Evolutionary conservation across 1,140 invertebrate species (phyloP), one percentile per base, ranked within the genome.

Genomic region (Drosophila kanapiae): DNA sequence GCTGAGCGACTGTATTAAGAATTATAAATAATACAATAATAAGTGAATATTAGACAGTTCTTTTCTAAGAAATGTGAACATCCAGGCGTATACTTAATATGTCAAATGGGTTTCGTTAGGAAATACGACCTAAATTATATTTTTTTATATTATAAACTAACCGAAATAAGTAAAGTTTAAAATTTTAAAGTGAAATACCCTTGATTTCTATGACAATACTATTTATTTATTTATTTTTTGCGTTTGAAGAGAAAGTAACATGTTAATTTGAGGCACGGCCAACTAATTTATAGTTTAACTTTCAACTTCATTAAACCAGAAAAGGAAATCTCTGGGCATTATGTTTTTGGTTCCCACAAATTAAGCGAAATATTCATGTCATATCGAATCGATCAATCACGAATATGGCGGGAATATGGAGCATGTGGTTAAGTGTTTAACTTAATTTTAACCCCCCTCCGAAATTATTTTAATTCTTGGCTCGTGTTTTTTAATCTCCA

Each of bases 401-500:
- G 69, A 60, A 23, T 60, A 37, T 61, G 29, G 18, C n/a, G 40
- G 56, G 11, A 64, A 64, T 42, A 64, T 72, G 69, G 69, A 72
- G 67, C 67, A 72, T 72, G 67, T 72, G 69, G 43, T 59, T 38
- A 51, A 37, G 35, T 42, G 33, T 71, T 71, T 71, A 72, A 60
- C 67, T 60, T 60, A 72, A 51, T 60, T 59, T 51, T 42, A 42
- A 8, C 18, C 18, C 37, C 16, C 29, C 31, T n/a, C 67, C n/a
- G 4, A 49, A 72, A 60, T 27, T 57, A 47, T 48, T 71, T 70
- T 37, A 71, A 57, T 57, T 70, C 49, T 48, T 71, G 65, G 51
- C 42, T 48, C 51, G 68, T 71, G 68, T 71, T 33, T 59, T 72
- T 49, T 58, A 71, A 71, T 71, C 69, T 72, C 18, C 43, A 43